phyloP scores from a whole-genome alignment of 2,888 invertebrate species.

The Pachycephus smyrnensis region DNA sequence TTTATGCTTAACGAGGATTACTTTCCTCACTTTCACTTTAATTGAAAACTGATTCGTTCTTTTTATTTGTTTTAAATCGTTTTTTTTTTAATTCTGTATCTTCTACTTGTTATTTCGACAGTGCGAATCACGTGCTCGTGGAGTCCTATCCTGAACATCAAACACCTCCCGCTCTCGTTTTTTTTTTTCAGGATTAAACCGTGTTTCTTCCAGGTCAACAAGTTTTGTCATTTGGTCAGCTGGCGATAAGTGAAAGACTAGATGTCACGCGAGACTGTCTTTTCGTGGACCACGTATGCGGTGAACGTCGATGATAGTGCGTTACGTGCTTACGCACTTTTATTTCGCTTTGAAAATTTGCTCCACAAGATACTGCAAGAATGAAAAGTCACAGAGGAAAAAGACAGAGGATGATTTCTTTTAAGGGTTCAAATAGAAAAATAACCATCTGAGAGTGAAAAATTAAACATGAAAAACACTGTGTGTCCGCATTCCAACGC shows the following conservation, averaged over 20 bases:
- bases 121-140: not conserved
- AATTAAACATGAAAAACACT: not conserved
- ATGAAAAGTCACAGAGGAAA: not conserved
- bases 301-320: not conserved
- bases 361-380: not conserved
- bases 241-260: constrained; percentile 15
- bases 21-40: constrained; percentile 14
- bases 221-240: constrained; percentile 38
- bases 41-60: constrained; percentile 16
- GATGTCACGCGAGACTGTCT: not conserved
- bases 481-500: not conserved
- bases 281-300: not conserved
- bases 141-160: not conserved
- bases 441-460: not conserved
- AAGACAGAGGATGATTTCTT: not conserved
- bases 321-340: not conserved
- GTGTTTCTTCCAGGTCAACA: constrained; percentile 64
- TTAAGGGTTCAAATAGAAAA: not conserved
- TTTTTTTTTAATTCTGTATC: constrained; percentile 20
- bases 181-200: constrained; percentile 57
- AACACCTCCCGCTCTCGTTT: constrained; percentile 15
- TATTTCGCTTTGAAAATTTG: not conserved
- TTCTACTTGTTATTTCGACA: constrained; percentile 5
- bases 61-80: constrained; percentile 16
- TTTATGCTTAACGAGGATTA: not conserved